A percentile compares a stretch with the other conserved stretches of the same genome.
Conservation (phyloP, 53 echinoderm and acorn worm genomes). For the Actinopyga echinites region DNA sequence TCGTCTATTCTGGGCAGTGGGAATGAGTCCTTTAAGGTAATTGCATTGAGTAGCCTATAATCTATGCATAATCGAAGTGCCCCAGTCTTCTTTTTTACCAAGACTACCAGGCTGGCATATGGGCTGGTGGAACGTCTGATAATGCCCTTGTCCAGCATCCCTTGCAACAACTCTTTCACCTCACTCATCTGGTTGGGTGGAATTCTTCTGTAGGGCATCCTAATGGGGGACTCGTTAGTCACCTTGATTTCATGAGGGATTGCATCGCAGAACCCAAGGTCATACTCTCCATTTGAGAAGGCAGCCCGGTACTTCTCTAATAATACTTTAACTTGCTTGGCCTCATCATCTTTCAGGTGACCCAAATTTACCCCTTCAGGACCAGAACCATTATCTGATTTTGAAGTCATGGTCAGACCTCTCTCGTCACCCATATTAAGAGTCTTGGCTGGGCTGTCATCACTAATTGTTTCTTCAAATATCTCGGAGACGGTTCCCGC, state of each 20-base stretch:
- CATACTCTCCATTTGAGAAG: constrained; percentile 23
- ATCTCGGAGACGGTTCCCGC: too few relatives aligned
- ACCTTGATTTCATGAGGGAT: constrained; percentile 20
- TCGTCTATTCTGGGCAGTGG: constrained; percentile 56
- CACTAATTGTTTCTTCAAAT: too few relatives aligned
- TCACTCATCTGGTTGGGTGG: constrained; percentile 23
- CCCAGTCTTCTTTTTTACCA: constrained; percentile 47
- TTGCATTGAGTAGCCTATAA: constrained; percentile 43
- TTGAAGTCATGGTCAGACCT: neutral
- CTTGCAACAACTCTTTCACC: constrained; percentile 14
- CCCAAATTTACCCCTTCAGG: neutral
- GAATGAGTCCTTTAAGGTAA: constrained; percentile 49
- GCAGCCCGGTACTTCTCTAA: neutral
- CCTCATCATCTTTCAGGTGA: neutral
- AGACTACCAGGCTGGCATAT: constrained; percentile 52
- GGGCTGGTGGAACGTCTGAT: constrained; percentile 45
- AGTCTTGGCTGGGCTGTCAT: too few relatives aligned
- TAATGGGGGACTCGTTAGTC: neutral
- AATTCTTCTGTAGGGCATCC: constrained; percentile 19
- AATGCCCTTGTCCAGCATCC: constrained; percentile 15
- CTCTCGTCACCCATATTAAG: too few relatives aligned
- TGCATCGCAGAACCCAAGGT: constrained; percentile 11
- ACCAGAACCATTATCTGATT: neutral
- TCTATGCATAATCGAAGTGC: constrained; percentile 51
- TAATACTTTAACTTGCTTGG: neutral